phyloP scores from a whole-genome alignment of 2,797 vertebrate genomes.

The Dermochelys coriacea region DNA sequence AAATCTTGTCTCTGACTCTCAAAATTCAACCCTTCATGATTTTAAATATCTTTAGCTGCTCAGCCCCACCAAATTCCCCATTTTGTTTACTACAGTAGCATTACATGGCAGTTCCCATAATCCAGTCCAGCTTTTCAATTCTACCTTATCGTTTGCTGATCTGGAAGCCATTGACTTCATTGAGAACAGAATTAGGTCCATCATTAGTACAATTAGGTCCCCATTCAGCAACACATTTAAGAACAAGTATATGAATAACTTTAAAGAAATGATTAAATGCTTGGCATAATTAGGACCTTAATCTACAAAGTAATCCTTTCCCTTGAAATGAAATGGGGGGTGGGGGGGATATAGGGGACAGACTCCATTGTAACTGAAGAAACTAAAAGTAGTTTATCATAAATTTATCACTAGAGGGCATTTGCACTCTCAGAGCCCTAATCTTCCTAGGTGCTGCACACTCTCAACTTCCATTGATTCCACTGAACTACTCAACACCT shows the following conservation, averaged over 20 bases:
- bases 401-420: not conserved
- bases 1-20: not conserved
- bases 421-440: not conserved
- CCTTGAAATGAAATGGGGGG: not conserved
- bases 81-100: not conserved
- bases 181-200: not conserved
- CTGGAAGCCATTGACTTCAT: not conserved
- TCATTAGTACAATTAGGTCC: not conserved
- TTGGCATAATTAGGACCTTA: not conserved
- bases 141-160: not conserved
- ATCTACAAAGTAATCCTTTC: not conserved
- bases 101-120: not conserved
- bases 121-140: not conserved
- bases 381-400: not conserved
- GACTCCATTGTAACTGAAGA: not conserved
- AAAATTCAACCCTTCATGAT: not conserved
- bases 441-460: no score
- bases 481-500: not conserved
- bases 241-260: not conserved
- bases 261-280: rapidly evolving
- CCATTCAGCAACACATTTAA: not conserved
- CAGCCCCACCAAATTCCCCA: not conserved
- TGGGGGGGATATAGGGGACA: not conserved
- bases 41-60: not conserved
- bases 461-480: not conserved